Base-by-base conservation (phyloP, 2,888 invertebrate species). In the Chloroclysta siterata region DNA sequence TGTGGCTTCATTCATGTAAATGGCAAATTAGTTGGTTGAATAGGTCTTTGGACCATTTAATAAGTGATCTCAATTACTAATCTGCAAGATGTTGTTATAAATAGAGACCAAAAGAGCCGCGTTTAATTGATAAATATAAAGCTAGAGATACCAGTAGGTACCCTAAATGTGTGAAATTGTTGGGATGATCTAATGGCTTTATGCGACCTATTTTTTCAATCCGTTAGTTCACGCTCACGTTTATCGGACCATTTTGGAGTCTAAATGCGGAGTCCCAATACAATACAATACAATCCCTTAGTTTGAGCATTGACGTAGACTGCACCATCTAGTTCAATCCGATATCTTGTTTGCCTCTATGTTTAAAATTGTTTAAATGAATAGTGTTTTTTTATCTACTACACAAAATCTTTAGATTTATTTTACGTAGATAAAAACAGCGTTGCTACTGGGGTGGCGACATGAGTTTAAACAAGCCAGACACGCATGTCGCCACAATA, bases 1-100 rank as follows among this genome's bases (percentile, higher is more conserved):
- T 69, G 36, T 71, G 69, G 65, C 68, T 62, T 72, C 72, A 76
- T 60, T 42, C 22, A 56, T 68, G 63, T 70, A 72, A 71, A 71
- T 72, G 75, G 70, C 72, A 73, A 78, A 73, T 69, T 48, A 58
- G 64, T 59, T 29, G 39, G 58, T 63, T 29, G 56, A 75, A 76
- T 70, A 66, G 66, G 72, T 74, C 66, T 61, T 39, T 66, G 3
- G 28, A 5, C 54, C 11, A 39, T 56, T 60, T 53, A 15, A 48
- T 48, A 41, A 41, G n/a, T 41, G 22, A 56, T 13, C 42, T 47
- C 41, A 53, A 42, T 41, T 39, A 52, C 11, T 52, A 15, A 52
- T 17, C 52, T 22, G 5, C 15, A 15, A 36, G 33, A 17, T 52
- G 13, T 39, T 17, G 13, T 39, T 36, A 52, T n/a, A 15, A 36